Conservation (phyloP, 2,113 vertebrate genomes). For the Cebus imitator region DNA sequence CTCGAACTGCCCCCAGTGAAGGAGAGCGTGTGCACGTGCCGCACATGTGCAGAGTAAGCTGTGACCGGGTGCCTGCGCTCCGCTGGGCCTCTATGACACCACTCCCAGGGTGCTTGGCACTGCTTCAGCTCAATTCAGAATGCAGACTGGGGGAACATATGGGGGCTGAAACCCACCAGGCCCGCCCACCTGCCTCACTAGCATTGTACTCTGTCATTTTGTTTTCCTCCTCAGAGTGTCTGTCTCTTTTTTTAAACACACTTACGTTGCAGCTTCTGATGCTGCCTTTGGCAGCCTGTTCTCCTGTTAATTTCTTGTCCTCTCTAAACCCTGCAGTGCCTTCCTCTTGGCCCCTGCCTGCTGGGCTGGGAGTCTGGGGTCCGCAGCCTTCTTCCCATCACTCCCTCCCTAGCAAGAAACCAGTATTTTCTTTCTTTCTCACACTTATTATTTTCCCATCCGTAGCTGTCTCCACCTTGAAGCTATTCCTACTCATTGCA, state of each 20-base stretch:
- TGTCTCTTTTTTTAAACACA: conserved; percentile 22
- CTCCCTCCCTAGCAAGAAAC: background rate
- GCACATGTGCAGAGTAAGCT: background rate
- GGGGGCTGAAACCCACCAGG: background rate
- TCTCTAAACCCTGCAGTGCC: background rate
- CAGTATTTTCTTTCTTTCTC: background rate
- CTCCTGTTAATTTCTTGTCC: background rate
- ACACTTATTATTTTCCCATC: background rate
- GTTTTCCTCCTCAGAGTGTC: conserved; percentile 7
- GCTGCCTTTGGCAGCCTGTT: background rate
- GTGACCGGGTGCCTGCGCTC: background rate
- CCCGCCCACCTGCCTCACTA: background rate
- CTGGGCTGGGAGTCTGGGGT: background rate
- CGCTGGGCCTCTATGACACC: background rate
- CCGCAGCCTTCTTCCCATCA: background rate
- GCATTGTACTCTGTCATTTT: background rate
- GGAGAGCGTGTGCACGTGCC: background rate
- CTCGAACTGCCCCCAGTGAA: background rate
- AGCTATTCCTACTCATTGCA: background rate
- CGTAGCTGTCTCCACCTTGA: background rate
- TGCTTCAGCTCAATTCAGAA: background rate
- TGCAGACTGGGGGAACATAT: background rate
- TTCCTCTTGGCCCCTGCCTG: background rate
- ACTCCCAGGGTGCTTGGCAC: background rate
- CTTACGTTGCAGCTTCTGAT: background rate